Percentiles rank a stretch among this genome's conserved stretches.
phyloP scores from a whole-genome alignment of 2,797 vertebrate genomes.

The Helostoma temminkii region DNA sequence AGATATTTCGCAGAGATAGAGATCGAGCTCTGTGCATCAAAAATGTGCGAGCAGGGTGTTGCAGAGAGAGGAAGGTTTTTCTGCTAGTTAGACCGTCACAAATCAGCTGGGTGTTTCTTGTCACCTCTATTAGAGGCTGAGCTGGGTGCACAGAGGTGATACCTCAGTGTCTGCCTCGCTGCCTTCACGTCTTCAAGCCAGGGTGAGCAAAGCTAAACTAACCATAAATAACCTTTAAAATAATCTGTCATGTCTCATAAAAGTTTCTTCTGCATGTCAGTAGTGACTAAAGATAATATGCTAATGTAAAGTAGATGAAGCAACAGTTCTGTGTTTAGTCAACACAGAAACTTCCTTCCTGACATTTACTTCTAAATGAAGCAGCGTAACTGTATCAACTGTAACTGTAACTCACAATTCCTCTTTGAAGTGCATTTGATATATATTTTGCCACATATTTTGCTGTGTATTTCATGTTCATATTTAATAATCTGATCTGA shows the following conservation, averaged over 20 bases:
- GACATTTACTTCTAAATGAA: too few species aligned
- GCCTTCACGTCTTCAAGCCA: slow-evolving; percentile 3
- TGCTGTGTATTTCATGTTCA: too few species aligned
- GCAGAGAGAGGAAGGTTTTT: slow-evolving; percentile 19
- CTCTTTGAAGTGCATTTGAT: not conserved
- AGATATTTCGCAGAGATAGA: not conserved
- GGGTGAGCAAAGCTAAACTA: too few species aligned
- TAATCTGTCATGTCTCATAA: not conserved
- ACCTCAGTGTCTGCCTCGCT: not conserved
- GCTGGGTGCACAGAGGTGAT: not conserved
- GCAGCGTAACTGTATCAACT: too few species aligned
- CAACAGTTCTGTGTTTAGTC: not conserved
- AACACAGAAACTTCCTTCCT: not conserved
- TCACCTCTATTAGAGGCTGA: slow-evolving; percentile 35
- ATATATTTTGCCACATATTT: too few species aligned
- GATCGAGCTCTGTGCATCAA: not conserved
- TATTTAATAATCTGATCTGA: too few species aligned
- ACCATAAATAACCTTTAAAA: not conserved
- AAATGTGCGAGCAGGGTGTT: slow-evolving; percentile 17
- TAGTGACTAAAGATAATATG: too few species aligned
- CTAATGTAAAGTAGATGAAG: not conserved
- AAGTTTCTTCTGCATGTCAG: not conserved
- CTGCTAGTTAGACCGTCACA: slow-evolving; percentile 13
- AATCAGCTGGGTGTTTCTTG: slow-evolving; percentile 46
- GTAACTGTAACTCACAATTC: too few species aligned